These are phyloP conservation scores for Bettongia penicillata DNA, from an alignment of 2,113 vertebrate genomes.

Conservation along the genomic window DNA sequence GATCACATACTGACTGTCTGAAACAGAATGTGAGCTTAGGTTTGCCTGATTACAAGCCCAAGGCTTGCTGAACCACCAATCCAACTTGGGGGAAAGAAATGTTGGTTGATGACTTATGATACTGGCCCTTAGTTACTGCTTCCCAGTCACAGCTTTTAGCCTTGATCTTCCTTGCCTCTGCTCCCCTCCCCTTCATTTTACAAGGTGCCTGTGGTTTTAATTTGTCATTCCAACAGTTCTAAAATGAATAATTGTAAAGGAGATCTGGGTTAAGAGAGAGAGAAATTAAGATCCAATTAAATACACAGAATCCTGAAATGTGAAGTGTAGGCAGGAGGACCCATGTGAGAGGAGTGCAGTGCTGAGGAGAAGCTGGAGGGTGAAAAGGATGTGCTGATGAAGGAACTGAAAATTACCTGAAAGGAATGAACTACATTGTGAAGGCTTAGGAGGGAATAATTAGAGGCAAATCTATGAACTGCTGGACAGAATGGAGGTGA, in stretches of 20 bases:
- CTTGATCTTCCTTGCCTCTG: slow-evolving; percentile 22
- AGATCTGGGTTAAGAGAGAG: slow-evolving; percentile 71
- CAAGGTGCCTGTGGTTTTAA: slow-evolving; percentile 39
- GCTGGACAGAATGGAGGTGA: slow-evolving; percentile 39
- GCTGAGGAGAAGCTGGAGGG: not conserved
- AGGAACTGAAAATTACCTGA: slow-evolving; percentile 17
- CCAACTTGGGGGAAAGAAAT: not conserved
- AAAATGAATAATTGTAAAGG: slow-evolving; percentile 53
- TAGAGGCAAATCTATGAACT: too few relatives aligned
- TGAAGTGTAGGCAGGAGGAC: slow-evolving; percentile 21
- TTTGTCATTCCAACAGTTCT: slow-evolving; percentile 61
- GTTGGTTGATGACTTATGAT: not conserved
- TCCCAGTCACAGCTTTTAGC: not conserved
- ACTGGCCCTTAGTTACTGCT: not conserved
- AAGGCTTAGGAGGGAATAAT: slow-evolving; percentile 45
- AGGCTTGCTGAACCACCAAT: not conserved
- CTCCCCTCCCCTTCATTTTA: not conserved
- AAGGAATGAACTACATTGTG: slow-evolving; percentile 3
- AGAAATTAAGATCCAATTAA: slow-evolving; percentile 76
- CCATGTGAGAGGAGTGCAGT: not conserved
- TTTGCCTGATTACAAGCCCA: not conserved
- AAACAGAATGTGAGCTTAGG: not conserved
- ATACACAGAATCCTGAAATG: slow-evolving; percentile 48
- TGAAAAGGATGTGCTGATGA: slow-evolving; percentile 53
- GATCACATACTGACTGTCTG: not conserved